A percentile compares a stretch with the other conserved stretches of the same genome.
Conservation (phyloP, 2,888 invertebrate genomes). For the Lutraria lutraria region DNA sequence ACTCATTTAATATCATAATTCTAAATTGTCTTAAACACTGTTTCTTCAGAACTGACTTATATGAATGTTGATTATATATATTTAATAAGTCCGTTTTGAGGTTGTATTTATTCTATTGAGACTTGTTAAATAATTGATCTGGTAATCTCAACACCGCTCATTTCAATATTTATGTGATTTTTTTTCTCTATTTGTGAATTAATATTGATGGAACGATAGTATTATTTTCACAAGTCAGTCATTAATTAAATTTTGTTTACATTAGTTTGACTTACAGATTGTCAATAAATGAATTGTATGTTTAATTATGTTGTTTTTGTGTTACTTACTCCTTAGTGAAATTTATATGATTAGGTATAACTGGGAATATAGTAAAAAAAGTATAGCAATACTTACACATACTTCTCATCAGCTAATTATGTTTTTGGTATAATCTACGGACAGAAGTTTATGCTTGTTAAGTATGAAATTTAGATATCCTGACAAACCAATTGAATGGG, state of each 20-base stretch:
- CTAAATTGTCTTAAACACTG: background rate
- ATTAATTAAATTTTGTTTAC: background rate
- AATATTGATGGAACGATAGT: background rate
- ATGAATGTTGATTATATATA: background rate
- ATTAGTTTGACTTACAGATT: conserved; percentile 14
- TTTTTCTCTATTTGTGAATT: background rate
- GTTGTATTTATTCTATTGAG: background rate
- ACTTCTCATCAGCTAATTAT: too few species aligned
- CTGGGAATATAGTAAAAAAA: too few species aligned
- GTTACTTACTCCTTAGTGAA: too few species aligned
- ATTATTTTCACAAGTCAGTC: background rate
- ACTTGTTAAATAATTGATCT: background rate
- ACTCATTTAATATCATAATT: too few species aligned
- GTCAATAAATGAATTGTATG: conserved; percentile 19
- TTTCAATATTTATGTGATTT: background rate
- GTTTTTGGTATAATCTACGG: too few species aligned
- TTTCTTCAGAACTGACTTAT: background rate
- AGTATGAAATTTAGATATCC: too few species aligned
- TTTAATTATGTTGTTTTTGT: background rate
- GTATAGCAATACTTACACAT: too few species aligned
- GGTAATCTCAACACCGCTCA: background rate
- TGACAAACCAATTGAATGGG: too few species aligned
- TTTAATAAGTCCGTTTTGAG: background rate
- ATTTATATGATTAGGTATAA: too few species aligned
- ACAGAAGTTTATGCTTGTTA: too few species aligned